phyloP scores from a whole-genome alignment of 2,113 vertebrate genomes.

The Muntiacus reevesi region DNA sequence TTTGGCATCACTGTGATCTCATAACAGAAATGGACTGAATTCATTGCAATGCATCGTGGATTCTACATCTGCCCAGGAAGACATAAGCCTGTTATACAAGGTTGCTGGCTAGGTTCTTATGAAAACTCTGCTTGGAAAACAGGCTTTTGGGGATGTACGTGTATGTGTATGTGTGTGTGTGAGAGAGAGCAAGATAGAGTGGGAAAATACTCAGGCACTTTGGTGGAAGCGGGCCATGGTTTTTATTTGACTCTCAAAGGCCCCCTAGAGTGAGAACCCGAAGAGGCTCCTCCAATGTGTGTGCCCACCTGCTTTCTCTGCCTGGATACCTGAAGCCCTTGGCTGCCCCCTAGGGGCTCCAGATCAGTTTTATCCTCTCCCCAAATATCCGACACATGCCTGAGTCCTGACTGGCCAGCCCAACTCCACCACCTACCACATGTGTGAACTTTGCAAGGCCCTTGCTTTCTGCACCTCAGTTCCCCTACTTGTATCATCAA shows the following conservation, averaged over 20 bases:
- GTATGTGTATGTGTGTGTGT: too few species aligned
- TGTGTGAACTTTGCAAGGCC: neutral
- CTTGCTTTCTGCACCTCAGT: neutral
- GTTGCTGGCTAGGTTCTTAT: neutral
- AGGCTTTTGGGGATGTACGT: neutral
- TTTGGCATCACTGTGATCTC: too few species aligned
- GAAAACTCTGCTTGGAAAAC: neutral
- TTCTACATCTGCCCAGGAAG: too few species aligned
- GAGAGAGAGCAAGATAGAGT: neutral
- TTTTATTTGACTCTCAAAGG: neutral
- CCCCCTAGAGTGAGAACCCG: neutral
- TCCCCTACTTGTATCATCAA: neutral
- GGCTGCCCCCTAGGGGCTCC: neutral
- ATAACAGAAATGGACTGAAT: neutral
- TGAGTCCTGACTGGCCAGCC: neutral
- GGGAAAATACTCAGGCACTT: neutral
- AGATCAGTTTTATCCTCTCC: too few species aligned
- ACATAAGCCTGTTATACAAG: accelerated
- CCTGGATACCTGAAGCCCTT: neutral
- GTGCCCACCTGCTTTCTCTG: neutral
- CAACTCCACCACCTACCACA: neutral
- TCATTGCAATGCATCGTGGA: neutral
- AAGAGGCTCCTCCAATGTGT: neutral
- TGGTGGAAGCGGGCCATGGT: neutral
- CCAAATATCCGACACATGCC: accelerated